Base-by-base conservation (phyloP, 2,113 vertebrate species). In the Notiomystis cincta region DNA sequence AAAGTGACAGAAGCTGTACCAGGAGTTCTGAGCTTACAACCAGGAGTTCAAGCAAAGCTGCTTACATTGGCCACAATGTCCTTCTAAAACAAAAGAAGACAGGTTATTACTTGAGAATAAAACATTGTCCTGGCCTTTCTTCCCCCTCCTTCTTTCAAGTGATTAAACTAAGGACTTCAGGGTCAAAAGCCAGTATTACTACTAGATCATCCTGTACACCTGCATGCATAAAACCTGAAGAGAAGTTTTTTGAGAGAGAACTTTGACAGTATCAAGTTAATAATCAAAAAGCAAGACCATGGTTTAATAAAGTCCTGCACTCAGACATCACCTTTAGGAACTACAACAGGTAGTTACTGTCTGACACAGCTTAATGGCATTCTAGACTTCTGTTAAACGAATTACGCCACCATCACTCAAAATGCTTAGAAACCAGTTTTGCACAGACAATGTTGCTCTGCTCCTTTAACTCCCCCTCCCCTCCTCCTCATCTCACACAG, bases 101-200 rank as follows among this genome's bases (percentile, higher is more conserved):
- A 82, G 50, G 22, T 23, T 61, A 54, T 33, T 5, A 11, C 81
- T 84, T 65, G 60, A 81, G 56, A 78, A 70, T 73, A 90, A 76
- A 80, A 72, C 7, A 45, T 18, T 10, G n/a, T 37, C 28, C 35
- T 54, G 30, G 6, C 3, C 0, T 24, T 24, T 80, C 44, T 15
- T 6, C 2, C 16, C 16, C 19, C 20, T 47, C 40, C 17, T 44
- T 70, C 42, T 79, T 82, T 60, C 12, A 54, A 64, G 65, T 38
- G 25, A 30, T 72, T 44, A 65, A 95, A 96, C 67, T 80, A 95
- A 96, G 33, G 72, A 78, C 31, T 92, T 58, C 48, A 93, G 64
- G 85, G 30, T 84, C 37, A 57, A 92, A 62, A 78, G 38, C 14
- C 12, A 48, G 10, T n/a, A 78, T 23, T 81, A 90, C 61, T 18